These are phyloP conservation scores for Branchinecta lynchi DNA, from an alignment of 1,140 invertebrate species.

Conservation along the genomic window DNA sequence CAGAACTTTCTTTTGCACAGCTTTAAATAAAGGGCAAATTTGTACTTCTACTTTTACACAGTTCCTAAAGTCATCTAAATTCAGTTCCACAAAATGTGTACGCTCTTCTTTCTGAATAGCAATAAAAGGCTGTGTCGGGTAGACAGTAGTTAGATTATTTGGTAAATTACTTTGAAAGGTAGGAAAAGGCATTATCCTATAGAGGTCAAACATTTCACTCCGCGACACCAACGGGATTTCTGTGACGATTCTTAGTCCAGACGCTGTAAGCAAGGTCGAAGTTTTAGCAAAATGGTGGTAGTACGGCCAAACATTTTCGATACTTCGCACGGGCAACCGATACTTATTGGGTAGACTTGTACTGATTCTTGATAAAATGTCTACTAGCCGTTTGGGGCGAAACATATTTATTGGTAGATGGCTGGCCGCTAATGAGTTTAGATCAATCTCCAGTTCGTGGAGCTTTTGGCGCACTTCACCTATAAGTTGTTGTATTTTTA, in stretches of 20 bases:
- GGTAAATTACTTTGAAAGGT: neutral
- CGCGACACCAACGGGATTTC: neutral
- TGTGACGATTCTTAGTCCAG: neutral
- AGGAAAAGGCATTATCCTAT: neutral
- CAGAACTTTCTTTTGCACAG: neutral
- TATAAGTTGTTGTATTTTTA: neutral
- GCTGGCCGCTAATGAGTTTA: neutral
- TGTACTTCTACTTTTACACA: neutral
- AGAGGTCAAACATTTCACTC: neutral
- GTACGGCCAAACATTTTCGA: neutral
- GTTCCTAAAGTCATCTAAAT: neutral
- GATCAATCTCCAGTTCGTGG: neutral
- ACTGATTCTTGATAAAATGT: neutral
- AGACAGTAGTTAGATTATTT: neutral
- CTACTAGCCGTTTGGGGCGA: neutral
- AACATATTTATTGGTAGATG: neutral
- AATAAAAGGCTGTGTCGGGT: neutral
- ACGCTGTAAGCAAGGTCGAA: neutral
- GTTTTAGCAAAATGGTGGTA: neutral
- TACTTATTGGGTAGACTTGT: neutral
- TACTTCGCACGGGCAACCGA: neutral
- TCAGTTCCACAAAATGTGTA: neutral
- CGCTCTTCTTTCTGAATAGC: neutral
- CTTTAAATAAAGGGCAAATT: neutral
- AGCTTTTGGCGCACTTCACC: neutral